Base-by-base conservation (phyloP, 2,797 vertebrate species). In the Lepilemur ruficaudatus region DNA sequence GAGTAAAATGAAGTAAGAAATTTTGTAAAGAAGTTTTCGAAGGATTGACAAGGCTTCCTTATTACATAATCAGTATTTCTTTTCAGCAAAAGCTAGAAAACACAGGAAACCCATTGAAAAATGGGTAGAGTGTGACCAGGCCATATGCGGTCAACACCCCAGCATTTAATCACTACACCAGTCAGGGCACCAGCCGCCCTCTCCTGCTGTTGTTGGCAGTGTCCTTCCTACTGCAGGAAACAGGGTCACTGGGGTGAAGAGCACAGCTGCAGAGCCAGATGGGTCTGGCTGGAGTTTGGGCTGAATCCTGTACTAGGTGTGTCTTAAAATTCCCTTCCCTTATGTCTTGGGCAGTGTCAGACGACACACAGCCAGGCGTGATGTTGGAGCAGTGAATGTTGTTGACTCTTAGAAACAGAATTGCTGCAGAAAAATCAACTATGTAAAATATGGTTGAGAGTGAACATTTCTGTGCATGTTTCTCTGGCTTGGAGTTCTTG, bases 251-350 rank as follows among this genome's bases (percentile, higher is more conserved):
- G 4, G 23, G 55, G 10, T 20, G 5, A 86, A 65, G 50, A 73
- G 30, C 18, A 30, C 0, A 0, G 1, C 6, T 12, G 20, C 1
- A 6, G 18, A 59, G 38, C 9, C 23, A 61, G 23, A 59, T 0
- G 32, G 25, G 13, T 17, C 11, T 55, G 55, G 28, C 46, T 35
- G 28, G 55, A 81, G 65, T 41, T 63, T 30, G 38, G 57, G 12
- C 25, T 55, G 63, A 67, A 72, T 94, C 52, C 30, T 20, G 18
- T 23, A 25, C 35, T 25, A 32, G 22, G 18, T 46, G 30, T 32
- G 50, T 78, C 65, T 91, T 70, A 55, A 30, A 69, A 22, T 69
- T n/a, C 59, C 82, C 52, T 46, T 15, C 14, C 72, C 30, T 50
- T 92, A 2, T 38, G 6, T 35, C 18, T 50, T 28, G 30, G 57